Evolutionary conservation across 2,797 vertebrate genomes (phyloP), one percentile per base, ranked within the genome.

Genomic region (Leptatherina wallacei): DNA sequence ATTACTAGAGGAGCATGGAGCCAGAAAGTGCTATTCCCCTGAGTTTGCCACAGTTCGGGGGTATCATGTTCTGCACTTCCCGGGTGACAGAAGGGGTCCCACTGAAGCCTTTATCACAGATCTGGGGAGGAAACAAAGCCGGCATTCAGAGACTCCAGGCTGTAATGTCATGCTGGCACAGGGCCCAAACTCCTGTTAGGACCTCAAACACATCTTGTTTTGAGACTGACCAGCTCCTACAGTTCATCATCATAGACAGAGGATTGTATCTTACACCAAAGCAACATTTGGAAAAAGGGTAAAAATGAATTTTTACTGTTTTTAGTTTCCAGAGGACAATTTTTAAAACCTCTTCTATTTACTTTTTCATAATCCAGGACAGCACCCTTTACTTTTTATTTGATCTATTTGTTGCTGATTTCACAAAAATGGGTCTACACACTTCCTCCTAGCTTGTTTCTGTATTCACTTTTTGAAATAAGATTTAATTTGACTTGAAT

Each of bases 41-140:
- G 47, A 49, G 10, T n/a, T 22, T 22, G 30, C 51, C 24, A 24
- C 56, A 16, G 49, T 13, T 10, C 10, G n/a, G 64, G 73, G 70
- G 71, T 24, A 57, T 74, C 42, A 6, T 52, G 59, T 74, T 73
- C 61, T 51, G 38, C 27, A 55, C 65, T 69, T 83, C 76, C 69
- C 20, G 0, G 57, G 12, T 1, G 18, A 42, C 2, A 27, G 55
- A 80, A 72, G 35, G 42, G 65, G 49, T 80, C 67, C 78, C 32
- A 0, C 49, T 47, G 42, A 72, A 81, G 71, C 69, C 71, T 85
- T 38, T 69, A 44, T 61, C 30, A 6, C 1, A 27, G 57, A 81
- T 56, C 87, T 86, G 74, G 32, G 66, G 27, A 71, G 27, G 56
- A 75, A 85, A 89, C 81, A 85, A 87, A 90, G 81, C 69, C 40